These are phyloP conservation scores for Petaurus breviceps DNA, from an alignment of 2,113 vertebrate genomes.

Conservation along the genomic window DNA sequence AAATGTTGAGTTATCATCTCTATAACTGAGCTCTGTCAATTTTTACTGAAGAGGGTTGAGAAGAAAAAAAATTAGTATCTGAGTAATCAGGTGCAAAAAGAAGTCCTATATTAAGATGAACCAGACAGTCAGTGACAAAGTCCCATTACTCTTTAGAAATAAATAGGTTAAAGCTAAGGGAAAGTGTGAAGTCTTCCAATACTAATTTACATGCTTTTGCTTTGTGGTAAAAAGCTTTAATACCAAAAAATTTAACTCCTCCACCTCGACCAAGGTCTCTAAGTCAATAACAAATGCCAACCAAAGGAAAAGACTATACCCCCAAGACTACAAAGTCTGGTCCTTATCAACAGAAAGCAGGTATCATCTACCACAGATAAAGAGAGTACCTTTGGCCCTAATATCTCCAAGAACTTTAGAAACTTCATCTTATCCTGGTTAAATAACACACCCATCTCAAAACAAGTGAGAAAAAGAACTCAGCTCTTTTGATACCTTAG, in stretches of 20 bases:
- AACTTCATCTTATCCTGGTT: slow-evolving; percentile 52
- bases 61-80: slow-evolving; percentile 14
- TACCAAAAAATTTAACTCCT: slow-evolving; percentile 28
- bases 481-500: slow-evolving; percentile 18
- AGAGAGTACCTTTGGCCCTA: slow-evolving; percentile 46
- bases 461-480: slow-evolving; percentile 55
- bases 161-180: neutral
- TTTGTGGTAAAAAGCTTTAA: slow-evolving; percentile 48
- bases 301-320: slow-evolving; percentile 17
- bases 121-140: slow-evolving; percentile 14
- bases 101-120: slow-evolving; percentile 18
- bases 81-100: slow-evolving; percentile 28
- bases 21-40: slow-evolving; percentile 34
- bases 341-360: slow-evolving; percentile 68
- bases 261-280: neutral
- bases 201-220: slow-evolving; percentile 35
- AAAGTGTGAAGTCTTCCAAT: slow-evolving; percentile 23
- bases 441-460: slow-evolving; percentile 55
- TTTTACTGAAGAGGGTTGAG: slow-evolving; percentile 40
- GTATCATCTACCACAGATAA: slow-evolving; percentile 52
- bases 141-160: slow-evolving; percentile 52
- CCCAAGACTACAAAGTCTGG: neutral
- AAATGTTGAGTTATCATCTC: neutral
- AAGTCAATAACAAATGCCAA: neutral
- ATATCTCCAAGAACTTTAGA: slow-evolving; percentile 61